phyloP scores from a whole-genome alignment of 1,140 invertebrate genomes.

The Drosophila parabipectinata region DNA sequence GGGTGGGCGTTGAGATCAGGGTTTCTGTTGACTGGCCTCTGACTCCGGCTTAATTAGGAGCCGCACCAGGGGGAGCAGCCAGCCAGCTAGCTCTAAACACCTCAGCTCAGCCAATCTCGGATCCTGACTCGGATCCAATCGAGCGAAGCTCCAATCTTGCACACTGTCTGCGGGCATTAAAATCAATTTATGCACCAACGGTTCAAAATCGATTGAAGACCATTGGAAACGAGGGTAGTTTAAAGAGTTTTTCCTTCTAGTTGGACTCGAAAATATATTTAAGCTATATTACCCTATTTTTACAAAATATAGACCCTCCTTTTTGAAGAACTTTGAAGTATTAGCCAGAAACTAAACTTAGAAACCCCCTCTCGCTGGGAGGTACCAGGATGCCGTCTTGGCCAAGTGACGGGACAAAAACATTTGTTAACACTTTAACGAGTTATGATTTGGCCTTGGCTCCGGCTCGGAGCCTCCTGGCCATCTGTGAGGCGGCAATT shows the following conservation, averaged over 20 bases:
- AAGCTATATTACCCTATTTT: too few species aligned
- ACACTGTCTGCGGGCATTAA: constrained; percentile 41
- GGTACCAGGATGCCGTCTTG: constrained; percentile 38
- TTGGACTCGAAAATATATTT: background rate
- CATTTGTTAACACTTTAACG: constrained; percentile 84
- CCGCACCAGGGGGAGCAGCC: constrained; percentile 14
- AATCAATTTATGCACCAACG: constrained; percentile 55
- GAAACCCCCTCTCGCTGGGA: background rate
- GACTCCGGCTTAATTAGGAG: constrained; percentile 46
- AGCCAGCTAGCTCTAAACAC: constrained; percentile 5
- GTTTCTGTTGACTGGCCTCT: constrained; percentile 37
- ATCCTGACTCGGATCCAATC: constrained; percentile 10
- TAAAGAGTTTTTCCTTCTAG: background rate
- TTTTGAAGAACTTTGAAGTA: too few species aligned
- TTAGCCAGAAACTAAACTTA: too few species aligned
- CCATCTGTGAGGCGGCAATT: constrained; percentile 55
- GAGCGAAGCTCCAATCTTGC: constrained; percentile 28
- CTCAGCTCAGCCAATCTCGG: constrained; percentile 11
- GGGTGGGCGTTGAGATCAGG: constrained; percentile 35
- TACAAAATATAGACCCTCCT: too few species aligned
- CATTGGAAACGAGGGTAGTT: constrained; percentile 12
- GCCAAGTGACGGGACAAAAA: constrained; percentile 60
- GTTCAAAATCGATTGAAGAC: constrained; percentile 34
- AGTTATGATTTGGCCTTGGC: constrained; percentile 62
- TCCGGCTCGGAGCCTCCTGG: constrained; percentile 20